phyloP scores from a whole-genome alignment of 2,113 vertebrate genomes.

The Oncorhynchus clarkii region DNA sequence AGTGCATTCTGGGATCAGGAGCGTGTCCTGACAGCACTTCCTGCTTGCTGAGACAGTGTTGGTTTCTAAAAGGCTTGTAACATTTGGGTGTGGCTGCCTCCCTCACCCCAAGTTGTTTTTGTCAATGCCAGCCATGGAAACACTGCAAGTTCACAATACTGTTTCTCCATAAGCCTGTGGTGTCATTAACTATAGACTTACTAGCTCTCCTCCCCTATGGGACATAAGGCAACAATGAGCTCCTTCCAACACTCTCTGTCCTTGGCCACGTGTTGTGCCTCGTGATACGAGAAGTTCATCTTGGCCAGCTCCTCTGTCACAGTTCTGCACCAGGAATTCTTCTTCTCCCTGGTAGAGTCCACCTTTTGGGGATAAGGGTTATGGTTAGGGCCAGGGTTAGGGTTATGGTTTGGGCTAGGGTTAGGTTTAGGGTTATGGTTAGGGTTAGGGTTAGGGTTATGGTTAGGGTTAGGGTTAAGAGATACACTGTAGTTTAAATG shows the following conservation, averaged over 20 bases:
- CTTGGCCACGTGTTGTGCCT: neutral
- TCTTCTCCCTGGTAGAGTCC: neutral
- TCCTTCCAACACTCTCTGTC: neutral
- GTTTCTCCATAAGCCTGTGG: no score
- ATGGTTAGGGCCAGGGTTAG: no score
- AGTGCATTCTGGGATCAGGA: constrained; percentile 42
- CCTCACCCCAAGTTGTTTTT: neutral
- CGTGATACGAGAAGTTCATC: neutral
- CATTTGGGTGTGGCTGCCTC: neutral
- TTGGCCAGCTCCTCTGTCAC: neutral
- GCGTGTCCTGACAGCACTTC: constrained; percentile 29
- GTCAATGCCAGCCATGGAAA: neutral
- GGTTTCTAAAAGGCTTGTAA: neutral
- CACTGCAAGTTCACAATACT: no score
- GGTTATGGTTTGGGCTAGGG: no score
- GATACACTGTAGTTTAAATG: no score
- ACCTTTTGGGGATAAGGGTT: neutral
- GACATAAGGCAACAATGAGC: neutral
- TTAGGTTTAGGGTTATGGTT: no score
- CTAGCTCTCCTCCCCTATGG: neutral
- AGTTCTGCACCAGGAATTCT: neutral
- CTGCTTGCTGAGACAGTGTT: constrained; percentile 18
- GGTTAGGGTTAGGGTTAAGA: no score
- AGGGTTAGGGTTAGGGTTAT: no score
- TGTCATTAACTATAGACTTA: no score